A percentile compares a stretch with the other conserved stretches of the same genome.
Conservation (phyloP, 2,888 invertebrate species). For the Drosophila cracens region DNA sequence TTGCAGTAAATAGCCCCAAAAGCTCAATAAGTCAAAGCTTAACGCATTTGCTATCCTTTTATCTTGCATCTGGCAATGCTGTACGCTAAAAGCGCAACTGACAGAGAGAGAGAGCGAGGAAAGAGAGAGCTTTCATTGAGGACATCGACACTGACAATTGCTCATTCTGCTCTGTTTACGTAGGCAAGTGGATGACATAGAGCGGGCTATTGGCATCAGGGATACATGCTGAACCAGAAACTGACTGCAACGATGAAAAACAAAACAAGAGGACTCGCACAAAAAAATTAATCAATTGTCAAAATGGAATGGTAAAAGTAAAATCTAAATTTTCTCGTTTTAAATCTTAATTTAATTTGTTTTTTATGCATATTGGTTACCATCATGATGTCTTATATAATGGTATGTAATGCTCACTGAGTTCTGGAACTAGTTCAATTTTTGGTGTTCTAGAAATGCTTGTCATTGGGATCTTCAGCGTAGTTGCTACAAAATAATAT, state of each 20-base stretch:
- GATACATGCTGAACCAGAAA: not conserved
- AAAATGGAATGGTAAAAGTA: not conserved
- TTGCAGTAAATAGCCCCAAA: slow-evolving; percentile 21
- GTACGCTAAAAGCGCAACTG: slow-evolving; percentile 6
- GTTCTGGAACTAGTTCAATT: not conserved
- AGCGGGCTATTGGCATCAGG: slow-evolving; percentile 5
- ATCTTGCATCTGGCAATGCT: slow-evolving; percentile 36
- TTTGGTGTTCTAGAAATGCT: not conserved
- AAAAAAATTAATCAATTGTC: not conserved
- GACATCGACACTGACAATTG: slow-evolving; percentile 24
- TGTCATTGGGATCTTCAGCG: not conserved
- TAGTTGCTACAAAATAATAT: not conserved
- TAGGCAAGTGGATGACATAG: slow-evolving; percentile 25
- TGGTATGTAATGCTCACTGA: not conserved
- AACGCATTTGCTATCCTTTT: slow-evolving; percentile 6
- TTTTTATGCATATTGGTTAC: not conserved
- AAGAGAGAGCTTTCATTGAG: slow-evolving; percentile 4
- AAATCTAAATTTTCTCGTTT: not conserved
- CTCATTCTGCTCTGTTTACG: slow-evolving; percentile 38
- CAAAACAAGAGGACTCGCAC: not conserved
- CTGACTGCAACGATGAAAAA: not conserved
- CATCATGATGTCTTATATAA: not conserved
- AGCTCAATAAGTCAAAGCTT: slow-evolving; percentile 31
- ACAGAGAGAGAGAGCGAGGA: not conserved
- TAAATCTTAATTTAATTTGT: not conserved